Evolutionary conservation across 30 jellyfish, hydroid and myxozoan genomes (phyloP).

Genomic region (Turritopsis dohrnii): DNA sequence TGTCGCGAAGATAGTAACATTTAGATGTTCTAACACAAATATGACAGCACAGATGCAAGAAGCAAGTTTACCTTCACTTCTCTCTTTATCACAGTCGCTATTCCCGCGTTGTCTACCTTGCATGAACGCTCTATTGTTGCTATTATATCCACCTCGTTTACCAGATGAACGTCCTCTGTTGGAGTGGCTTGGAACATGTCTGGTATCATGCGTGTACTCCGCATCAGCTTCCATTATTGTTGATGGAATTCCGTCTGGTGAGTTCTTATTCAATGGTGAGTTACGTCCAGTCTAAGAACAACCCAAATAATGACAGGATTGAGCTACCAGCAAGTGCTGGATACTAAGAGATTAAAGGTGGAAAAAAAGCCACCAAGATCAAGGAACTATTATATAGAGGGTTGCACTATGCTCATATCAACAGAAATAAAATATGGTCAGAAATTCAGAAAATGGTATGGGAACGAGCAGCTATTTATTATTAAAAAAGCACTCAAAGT

Average conservation of each 20-base stretch:
- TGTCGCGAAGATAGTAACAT: background rate
- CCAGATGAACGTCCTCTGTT: slow-evolving; percentile 54
- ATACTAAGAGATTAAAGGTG: no score
- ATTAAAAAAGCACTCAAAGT: no score
- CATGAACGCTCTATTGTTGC: slow-evolving; percentile 12
- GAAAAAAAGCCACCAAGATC: no score
- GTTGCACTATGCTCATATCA: no score
- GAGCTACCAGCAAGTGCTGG: no score
- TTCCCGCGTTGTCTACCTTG: slow-evolving; percentile 34
- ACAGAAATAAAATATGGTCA: no score
- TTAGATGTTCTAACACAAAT: background rate
- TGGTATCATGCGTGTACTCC: slow-evolving; percentile 47
- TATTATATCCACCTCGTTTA: slow-evolving; percentile 66
- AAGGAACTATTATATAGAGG: no score
- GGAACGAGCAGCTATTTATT: no score
- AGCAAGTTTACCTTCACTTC: slow-evolving; percentile 24
- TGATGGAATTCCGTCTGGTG: slow-evolving; percentile 91
- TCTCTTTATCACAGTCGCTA: slow-evolving; percentile 37
- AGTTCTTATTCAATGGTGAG: slow-evolving; percentile 70
- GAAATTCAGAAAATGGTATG: no score
- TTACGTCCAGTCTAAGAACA: slow-evolving; percentile 61
- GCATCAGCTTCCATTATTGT: slow-evolving; percentile 79
- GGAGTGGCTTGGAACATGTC: slow-evolving; percentile 54
- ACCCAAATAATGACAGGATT: background rate
- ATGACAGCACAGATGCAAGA: no score